Base-by-base conservation (phyloP, 2,888 invertebrate genomes). In the Nymphalis polychloros region DNA sequence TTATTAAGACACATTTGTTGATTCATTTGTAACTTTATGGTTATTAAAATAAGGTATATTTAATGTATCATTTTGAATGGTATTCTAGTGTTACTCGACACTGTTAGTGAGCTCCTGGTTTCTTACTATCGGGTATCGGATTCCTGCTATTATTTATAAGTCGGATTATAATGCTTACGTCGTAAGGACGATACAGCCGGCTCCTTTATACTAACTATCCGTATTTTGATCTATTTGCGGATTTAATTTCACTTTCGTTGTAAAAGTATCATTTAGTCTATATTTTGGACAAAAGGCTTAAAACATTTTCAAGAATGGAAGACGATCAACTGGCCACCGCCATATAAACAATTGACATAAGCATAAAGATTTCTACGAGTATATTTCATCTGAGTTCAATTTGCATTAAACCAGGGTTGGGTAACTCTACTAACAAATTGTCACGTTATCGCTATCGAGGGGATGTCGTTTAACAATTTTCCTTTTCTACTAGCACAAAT, bases 51-150 rank as follows among this genome's bases (percentile, higher is more conserved):
- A 61, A 62, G 61, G 55, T 46, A 50, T 16, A 23, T 27, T 23
- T 31, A 17, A 27, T 8, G 57, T 20, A 17, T 62, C 23, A 2
- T 10, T 17, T 8, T 41, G 59, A 27, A 17, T 17, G 63, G 57
- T 59, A 2, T 5, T 20, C 50, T 63, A 68, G 61, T 68, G 68
- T 78, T 57, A 85, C 79, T 77, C 76, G 85, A 87, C 79, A 81
- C 78, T 81, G 83, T 80, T 78, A 84, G 72, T 78, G 84, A 84
- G 81, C 64, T 55, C 19, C 35, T 46, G 59, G 59, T 61, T 69
- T 67, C 66, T 57, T 69, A 63, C 59, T 35, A 47, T 49, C 46
- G 50, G 35, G 69, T 71, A 69, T 71, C 63, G 49, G 50, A 47
- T 71, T 63, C 23, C 67, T 27, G 50, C 52, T 31, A 50, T 55